These are phyloP conservation scores for Zaprionus davidi DNA, from an alignment of 1,140 invertebrate genomes.

Conservation along the genomic window DNA sequence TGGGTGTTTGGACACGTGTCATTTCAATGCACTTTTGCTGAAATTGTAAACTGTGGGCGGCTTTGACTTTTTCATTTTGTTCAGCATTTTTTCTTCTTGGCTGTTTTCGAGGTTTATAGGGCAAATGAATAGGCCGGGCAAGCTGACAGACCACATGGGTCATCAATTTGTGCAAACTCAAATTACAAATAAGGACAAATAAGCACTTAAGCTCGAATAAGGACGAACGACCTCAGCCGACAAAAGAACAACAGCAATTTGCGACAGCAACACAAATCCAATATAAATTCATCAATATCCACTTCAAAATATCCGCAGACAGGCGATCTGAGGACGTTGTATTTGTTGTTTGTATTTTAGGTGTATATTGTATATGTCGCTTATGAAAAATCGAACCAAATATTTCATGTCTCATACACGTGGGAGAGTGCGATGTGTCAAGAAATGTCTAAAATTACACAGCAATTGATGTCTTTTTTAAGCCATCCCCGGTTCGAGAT, in stretches of 20 bases:
- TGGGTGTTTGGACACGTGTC: conserved; percentile 23
- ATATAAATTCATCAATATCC: conserved; percentile 77
- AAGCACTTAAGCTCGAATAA: conserved; percentile 66
- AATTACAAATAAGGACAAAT: conserved; percentile 67
- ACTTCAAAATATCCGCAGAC: conserved; percentile 53
- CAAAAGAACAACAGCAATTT: conserved; percentile 49
- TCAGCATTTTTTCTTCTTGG: conserved; percentile 15
- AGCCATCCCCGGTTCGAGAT: background rate
- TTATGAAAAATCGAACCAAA: conserved; percentile 60
- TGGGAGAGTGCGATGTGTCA: conserved; percentile 35
- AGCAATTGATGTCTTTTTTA: conserved; percentile 75
- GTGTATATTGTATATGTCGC: conserved; percentile 27
- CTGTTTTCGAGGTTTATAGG: conserved; percentile 15
- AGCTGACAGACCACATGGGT: conserved; percentile 75
- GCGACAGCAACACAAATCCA: conserved; percentile 54
- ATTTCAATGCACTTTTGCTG: conserved; percentile 18
- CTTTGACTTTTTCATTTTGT: background rate
- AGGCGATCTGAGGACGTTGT: conserved; percentile 11
- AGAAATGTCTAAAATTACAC: conserved; percentile 68
- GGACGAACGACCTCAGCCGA: background rate
- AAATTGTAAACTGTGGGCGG: conserved; percentile 2
- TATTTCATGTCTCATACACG: conserved; percentile 48
- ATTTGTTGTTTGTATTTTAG: background rate
- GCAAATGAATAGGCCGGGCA: conserved; percentile 58
- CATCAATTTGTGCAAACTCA: conserved; percentile 64